Evolutionary conservation across 2,113 vertebrate genomes (phyloP), one percentile per base, ranked within the genome.

Genomic region (Jaculus jaculus): DNA sequence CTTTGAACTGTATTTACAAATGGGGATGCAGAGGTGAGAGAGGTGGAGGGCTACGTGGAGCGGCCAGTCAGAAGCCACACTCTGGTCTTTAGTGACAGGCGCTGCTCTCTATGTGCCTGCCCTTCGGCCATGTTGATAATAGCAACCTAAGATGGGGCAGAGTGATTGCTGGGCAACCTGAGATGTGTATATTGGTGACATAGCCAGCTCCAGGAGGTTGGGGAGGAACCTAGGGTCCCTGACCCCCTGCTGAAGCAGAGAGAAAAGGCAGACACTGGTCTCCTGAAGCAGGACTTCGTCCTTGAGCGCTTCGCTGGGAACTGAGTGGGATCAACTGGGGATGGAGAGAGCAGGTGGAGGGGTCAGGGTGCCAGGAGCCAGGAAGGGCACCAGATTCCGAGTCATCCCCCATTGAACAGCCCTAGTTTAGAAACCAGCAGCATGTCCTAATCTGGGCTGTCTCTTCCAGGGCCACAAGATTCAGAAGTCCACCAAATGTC

Each of bases 281-380:
- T 8, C 13, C 39, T 28, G 88, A 39, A 80, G 54, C 11, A n/a
- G 28, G 82, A 51, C 5, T 80, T 54, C 42, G 26, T 63, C 34
- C 21, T 26, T 65, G 61, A 87, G 60, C 42, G 93, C 26, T 39
- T 1, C 30, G 34, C 11, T 32, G 4, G 63, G 61, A 75, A 2
- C 30, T 66, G 39, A 89, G 77, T 60, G 17, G 80, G 15, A 30
- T 63, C 47, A 47, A 8, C 12, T 81, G 21, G 28, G 30, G 2
- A 0, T 1, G 0, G 32, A 4, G 7, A 13, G 8, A 9, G 20
- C n/a, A 2, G 1, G 20, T 80, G 54, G 66, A 37, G 63, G 32
- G 26, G 2, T 13, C 11, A 4, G 5, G 34, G 28, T 47, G 6
- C 20, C 13, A 54, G 51, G 42, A 47, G 15, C 39, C 47, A 71